Evolutionary conservation across 2,888 invertebrate species (phyloP).

Genomic region (Eurytoma adleriae): DNA sequence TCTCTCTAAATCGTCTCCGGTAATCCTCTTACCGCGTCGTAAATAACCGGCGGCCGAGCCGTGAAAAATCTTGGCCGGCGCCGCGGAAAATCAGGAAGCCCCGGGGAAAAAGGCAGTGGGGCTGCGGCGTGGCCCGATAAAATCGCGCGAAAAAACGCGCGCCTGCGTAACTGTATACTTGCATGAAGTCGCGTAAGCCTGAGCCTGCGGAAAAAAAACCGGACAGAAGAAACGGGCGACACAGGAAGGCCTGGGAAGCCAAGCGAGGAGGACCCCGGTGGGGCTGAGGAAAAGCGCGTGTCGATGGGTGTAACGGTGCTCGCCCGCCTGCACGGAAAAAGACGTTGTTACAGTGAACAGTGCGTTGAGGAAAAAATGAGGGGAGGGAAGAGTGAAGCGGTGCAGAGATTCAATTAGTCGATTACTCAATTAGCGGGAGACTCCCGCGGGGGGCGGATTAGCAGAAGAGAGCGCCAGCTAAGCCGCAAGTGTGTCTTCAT

Average conservation of each 20-base stretch:
- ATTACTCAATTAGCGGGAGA: conserved; percentile 61
- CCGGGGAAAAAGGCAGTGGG: too few species aligned
- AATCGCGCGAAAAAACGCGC: too few species aligned
- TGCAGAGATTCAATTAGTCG: conserved; percentile 57
- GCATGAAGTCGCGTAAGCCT: too few species aligned
- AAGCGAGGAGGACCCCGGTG: neutral
- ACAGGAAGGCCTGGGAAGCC: neutral
- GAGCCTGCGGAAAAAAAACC: too few species aligned
- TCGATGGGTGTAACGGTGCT: neutral
- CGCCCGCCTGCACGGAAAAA: neutral
- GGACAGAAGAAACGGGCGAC: neutral
- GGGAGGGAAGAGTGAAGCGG: neutral
- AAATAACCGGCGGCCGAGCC: conserved; percentile 18
- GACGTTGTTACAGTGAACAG: neutral
- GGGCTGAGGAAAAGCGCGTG: neutral
- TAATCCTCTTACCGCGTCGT: conserved; percentile 44
- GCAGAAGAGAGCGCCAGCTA: conserved; percentile 44
- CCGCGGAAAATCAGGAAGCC: conserved; percentile 25
- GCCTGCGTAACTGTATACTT: too few species aligned
- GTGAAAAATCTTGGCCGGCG: conserved; percentile 28
- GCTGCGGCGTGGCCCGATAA: too few species aligned
- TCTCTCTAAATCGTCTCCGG: neutral
- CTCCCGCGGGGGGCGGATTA: conserved; percentile 55
- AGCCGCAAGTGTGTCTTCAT: neutral
- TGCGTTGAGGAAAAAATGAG: neutral